Percentiles rank a stretch among this genome's conserved stretches.
phyloP scores from a whole-genome alignment of 2,113 vertebrate species.

The Entomyzon cyanotis region DNA sequence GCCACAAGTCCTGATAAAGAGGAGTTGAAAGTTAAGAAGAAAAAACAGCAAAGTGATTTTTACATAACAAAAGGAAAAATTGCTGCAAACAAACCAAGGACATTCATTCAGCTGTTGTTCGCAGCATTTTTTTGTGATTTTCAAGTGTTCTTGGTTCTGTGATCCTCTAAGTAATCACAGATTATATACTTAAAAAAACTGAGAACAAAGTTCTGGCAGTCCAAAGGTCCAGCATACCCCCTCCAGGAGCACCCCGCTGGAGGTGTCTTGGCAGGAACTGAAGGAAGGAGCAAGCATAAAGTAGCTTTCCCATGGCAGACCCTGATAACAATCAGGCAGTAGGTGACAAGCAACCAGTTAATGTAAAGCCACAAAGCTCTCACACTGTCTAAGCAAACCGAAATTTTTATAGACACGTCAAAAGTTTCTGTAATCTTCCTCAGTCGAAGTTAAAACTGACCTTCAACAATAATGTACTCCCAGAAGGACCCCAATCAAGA shows the following conservation, averaged over 20 bases:
- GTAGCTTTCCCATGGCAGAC: not conserved
- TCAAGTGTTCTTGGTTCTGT: not conserved
- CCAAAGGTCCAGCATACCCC: not conserved
- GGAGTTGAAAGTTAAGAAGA: not conserved
- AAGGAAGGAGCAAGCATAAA: not conserved
- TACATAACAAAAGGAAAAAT: not conserved
- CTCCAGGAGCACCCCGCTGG: not conserved
- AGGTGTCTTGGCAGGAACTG: not conserved
- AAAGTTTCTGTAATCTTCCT: not conserved
- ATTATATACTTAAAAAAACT: not conserved
- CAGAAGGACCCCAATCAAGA: not conserved
- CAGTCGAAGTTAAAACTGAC: not conserved
- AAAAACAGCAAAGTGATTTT: not conserved
- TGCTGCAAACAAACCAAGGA: not conserved
- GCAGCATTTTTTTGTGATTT: not conserved
- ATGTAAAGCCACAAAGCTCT: not conserved
- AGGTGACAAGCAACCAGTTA: not conserved
- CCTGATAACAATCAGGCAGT: not conserved
- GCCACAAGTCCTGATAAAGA: rapidly evolving
- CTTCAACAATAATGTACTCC: rapidly evolving
- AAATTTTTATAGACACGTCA: not conserved
- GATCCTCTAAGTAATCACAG: not conserved
- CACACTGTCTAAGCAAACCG: not conserved
- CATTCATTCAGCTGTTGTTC: not conserved
- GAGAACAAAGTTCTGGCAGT: not conserved